Base-by-base conservation (phyloP, 2,888 invertebrate genomes). In the Euphydryas editha region DNA sequence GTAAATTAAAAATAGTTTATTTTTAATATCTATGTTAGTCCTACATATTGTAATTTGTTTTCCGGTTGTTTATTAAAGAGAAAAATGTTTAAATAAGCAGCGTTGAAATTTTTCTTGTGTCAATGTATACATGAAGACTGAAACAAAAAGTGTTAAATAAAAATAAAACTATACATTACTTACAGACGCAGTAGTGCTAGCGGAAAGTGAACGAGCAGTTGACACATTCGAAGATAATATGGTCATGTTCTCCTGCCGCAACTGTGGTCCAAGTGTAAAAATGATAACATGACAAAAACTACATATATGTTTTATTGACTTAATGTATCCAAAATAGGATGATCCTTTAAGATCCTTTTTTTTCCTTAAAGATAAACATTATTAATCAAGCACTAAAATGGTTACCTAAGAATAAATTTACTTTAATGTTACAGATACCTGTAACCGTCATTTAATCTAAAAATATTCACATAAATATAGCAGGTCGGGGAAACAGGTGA, bases 201-300 rank as follows among this genome's bases (percentile, higher is more conserved):
- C 84, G 85, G 83, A 85, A 66, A 85, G 83, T 83, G 83, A 85
- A 86, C 84, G 85, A 88, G 84, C 84, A 82, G 91, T 88, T 91
- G 91, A 90, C 92, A 91, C 90, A 90, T 91, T 90, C 88, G 90
- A 90, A 89, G 90, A 90, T 91, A 91, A 91, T 90, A 86, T 85
- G 87, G 85, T 82, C 87, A 87, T 88, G 86, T 87, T 82, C 84
- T 81, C 82, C 79, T 79, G 81, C 76, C 75, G 69, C 70, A 70
- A 57, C 71, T 30, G 17, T 72, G 78, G 78, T 72, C 44, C 65
- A 81, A 81, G 75, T 68, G 20, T 54, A 20, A 68, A 59, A 44
- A 8, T 30, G 20, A 20, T 49, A 30, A 10, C 10, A 18, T 17
- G 17, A 11, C n/a, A n/a, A n/a, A n/a, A n/a, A n/a, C n/a, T n/a